Percentiles rank a stretch among this genome's conserved stretches.
These are phyloP conservation scores for Laticauda laticaudata DNA, from an alignment of 2,113 vertebrate genomes.

Conservation along the genomic window DNA sequence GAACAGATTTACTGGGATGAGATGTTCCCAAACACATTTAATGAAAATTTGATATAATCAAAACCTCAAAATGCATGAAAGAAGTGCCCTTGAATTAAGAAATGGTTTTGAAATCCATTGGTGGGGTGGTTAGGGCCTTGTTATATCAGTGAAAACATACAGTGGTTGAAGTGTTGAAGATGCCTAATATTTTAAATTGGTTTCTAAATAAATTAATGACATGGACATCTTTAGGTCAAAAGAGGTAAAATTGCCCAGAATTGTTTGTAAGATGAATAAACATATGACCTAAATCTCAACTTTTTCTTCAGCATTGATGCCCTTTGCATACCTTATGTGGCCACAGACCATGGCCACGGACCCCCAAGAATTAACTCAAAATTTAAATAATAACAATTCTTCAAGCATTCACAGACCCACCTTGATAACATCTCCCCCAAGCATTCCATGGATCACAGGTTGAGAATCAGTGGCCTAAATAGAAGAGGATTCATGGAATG, in stretches of 20 bases:
- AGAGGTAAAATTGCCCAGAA: not conserved
- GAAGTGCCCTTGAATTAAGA: not conserved
- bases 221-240: not conserved
- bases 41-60: not conserved
- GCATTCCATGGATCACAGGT: too few relatives aligned
- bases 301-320: not conserved
- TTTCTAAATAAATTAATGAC: not conserved
- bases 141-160: not conserved
- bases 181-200: not conserved
- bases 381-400: not conserved
- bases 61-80: not conserved
- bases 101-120: not conserved
- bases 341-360: not conserved
- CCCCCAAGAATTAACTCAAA: not conserved
- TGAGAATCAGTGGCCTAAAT: not conserved
- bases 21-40: not conserved
- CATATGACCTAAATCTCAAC: not conserved
- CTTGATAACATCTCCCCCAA: not conserved
- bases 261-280: not conserved
- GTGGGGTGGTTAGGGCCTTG: not conserved
- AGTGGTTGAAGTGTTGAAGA: not conserved
- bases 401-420: not conserved
- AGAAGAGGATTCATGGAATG: not conserved
- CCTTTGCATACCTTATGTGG: not conserved
- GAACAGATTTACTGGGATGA: not conserved